phyloP scores from a whole-genome alignment of 1,140 invertebrate genomes.

The Drosophila athabasca region DNA sequence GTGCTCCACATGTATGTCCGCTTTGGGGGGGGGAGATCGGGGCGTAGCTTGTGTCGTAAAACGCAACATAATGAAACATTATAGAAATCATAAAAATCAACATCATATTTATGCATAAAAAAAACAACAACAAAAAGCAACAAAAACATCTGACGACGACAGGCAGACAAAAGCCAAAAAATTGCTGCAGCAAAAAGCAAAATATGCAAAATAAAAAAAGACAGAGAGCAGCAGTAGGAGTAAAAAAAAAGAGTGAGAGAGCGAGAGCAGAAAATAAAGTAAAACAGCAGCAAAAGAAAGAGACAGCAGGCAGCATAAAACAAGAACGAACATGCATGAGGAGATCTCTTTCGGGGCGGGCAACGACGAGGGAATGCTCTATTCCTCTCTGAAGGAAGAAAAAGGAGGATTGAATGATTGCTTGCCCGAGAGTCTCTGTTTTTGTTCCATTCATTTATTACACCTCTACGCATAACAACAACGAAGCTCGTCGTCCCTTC shows the following conservation, averaged over 20 bases:
- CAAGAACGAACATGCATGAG: constrained; percentile 7
- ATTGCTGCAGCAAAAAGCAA: constrained; percentile 46
- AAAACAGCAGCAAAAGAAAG: constrained; percentile 27
- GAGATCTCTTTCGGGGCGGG: not conserved
- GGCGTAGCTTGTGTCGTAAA: constrained; percentile 63
- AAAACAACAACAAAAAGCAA: constrained; percentile 13
- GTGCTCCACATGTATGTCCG: constrained; percentile 31
- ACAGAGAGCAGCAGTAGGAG: constrained; percentile 17
- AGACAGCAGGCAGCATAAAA: constrained; percentile 39
- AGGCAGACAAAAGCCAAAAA: constrained; percentile 54
- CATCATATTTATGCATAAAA: constrained; percentile 78
- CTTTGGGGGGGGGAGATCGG: not conserved
- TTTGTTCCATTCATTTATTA: too few species aligned
- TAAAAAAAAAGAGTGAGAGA: not conserved
- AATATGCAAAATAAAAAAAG: constrained; percentile 46
- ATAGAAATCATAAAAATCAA: constrained; percentile 82
- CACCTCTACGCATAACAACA: too few species aligned
- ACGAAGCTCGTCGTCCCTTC: too few species aligned
- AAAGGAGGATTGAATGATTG: too few species aligned
- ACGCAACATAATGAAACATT: constrained; percentile 79
- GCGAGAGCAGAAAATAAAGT: constrained; percentile 15
- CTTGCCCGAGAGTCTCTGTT: too few species aligned
- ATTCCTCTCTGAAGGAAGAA: too few species aligned
- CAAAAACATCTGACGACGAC: constrained; percentile 22
- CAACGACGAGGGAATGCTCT: constrained; percentile 8